phyloP scores from a whole-genome alignment of 2,113 vertebrate species.

The Alethe castanea region DNA sequence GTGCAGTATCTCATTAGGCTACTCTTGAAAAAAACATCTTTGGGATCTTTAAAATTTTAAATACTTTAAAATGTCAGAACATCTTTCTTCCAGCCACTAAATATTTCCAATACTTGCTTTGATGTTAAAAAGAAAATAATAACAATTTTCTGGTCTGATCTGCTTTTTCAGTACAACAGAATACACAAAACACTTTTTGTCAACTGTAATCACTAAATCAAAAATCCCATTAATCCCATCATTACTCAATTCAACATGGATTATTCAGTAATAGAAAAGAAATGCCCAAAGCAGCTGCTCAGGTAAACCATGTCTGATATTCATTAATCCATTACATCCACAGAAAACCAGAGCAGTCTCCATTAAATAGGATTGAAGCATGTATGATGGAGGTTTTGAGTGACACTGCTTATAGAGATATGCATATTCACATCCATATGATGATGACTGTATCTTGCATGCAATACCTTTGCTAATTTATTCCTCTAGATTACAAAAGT shows the following conservation, averaged over 20 bases:
- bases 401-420: background rate
- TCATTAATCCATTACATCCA: conserved; percentile 21
- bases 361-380: background rate
- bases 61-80: background rate
- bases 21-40: background rate
- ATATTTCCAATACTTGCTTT: background rate
- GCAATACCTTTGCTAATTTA: background rate
- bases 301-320: conserved; percentile 19
- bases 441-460: background rate
- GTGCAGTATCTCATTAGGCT: background rate
- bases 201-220: background rate
- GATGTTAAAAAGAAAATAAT: background rate
- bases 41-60: background rate
- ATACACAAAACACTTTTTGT: conserved; percentile 9
- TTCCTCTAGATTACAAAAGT: background rate
- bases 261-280: background rate
- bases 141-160: background rate
- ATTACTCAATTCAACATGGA: conserved; percentile 6
- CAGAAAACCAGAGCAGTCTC: background rate
- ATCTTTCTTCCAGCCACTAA: background rate
- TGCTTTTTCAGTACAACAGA: background rate
- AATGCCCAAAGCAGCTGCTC: conserved; percentile 16
- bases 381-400: background rate
- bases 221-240: conserved; percentile 37
- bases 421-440: background rate